phyloP scores from a whole-genome alignment of 2,797 vertebrate species.

The Gallinago solitaria region DNA sequence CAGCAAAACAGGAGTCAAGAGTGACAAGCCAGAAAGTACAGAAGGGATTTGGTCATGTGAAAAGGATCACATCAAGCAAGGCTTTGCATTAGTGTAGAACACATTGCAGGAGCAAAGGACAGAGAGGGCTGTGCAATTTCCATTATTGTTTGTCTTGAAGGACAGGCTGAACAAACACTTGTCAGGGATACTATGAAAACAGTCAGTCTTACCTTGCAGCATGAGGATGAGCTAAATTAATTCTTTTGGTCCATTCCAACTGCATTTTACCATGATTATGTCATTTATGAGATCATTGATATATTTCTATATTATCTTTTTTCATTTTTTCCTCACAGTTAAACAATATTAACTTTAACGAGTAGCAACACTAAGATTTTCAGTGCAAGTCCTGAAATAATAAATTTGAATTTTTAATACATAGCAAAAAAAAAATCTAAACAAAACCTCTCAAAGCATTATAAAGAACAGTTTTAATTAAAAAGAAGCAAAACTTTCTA shows the following conservation, averaged over 20 bases:
- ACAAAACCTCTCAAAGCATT: background rate
- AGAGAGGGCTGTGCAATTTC: background rate
- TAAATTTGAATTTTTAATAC: background rate
- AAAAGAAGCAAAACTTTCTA: background rate
- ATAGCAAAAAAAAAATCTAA: background rate
- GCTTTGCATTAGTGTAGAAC: background rate
- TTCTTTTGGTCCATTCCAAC: background rate
- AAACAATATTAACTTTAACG: background rate
- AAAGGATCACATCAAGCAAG: background rate
- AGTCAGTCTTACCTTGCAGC: background rate
- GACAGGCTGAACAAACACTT: background rate
- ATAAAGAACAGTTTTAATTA: background rate
- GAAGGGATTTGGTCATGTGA: background rate
- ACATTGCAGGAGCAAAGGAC: background rate
- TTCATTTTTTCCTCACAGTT: background rate
- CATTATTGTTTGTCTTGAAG: background rate
- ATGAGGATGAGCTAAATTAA: background rate
- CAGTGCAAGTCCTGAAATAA: background rate
- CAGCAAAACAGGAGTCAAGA: background rate
- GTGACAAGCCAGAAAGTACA: background rate
- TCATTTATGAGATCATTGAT: background rate
- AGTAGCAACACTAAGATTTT: background rate
- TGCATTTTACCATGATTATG: background rate
- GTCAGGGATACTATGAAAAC: background rate
- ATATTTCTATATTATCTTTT: background rate